Evolutionary conservation across 1,140 invertebrate species (phyloP).

Genomic region (Chrysomallon squamiferum): DNA sequence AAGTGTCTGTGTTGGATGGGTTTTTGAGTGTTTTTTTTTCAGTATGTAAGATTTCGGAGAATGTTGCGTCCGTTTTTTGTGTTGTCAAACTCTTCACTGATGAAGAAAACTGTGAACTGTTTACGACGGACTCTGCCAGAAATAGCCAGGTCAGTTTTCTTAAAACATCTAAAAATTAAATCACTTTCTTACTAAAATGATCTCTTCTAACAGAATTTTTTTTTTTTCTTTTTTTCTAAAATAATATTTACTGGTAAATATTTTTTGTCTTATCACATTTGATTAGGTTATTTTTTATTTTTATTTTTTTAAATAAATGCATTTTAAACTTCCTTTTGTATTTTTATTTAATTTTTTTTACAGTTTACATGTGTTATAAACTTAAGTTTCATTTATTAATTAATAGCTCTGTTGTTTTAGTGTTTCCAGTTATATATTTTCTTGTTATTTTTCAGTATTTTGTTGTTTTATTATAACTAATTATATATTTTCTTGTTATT

Average conservation of each 20-base stretch:
- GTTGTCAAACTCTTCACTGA: slow-evolving; percentile 54
- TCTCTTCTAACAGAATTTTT: no score
- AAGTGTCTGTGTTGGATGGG: no score
- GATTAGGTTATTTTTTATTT: no score
- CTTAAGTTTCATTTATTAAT: no score
- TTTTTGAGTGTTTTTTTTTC: slow-evolving; percentile 12
- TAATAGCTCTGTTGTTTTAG: not conserved
- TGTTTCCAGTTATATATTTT: not conserved
- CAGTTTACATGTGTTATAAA: no score
- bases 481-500: not conserved
- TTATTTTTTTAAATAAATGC: no score
- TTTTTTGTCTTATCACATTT: no score
- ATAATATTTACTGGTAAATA: no score
- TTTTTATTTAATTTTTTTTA: no score
- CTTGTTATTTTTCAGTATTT: not conserved
- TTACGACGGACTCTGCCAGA: slow-evolving; percentile 54
- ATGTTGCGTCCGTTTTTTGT: slow-evolving; percentile 58
- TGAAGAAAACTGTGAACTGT: slow-evolving; percentile 61
- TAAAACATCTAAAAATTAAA: not conserved
- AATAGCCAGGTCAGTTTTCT: slow-evolving; percentile 47
- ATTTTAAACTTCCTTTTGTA: no score
- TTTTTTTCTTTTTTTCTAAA: no score
- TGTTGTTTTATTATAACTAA: not conserved
- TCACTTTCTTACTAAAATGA: not conserved
- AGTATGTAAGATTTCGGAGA: slow-evolving; percentile 52